Evolutionary conservation across 2,797 vertebrate genomes (phyloP).

Genomic region (Lacerta bilineata): DNA sequence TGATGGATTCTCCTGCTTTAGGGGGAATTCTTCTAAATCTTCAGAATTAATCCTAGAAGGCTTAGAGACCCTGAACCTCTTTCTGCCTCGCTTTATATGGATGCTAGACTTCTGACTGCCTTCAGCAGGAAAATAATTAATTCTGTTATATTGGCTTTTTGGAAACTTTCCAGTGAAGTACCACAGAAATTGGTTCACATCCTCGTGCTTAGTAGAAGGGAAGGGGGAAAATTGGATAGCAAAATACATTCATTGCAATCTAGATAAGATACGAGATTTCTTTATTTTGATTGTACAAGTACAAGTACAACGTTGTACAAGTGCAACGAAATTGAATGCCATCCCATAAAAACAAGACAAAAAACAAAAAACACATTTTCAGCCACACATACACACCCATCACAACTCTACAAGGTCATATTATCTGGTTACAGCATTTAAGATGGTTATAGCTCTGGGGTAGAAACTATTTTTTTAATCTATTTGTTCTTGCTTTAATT

Average conservation of each 20-base stretch:
- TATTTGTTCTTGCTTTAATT: too few species aligned
- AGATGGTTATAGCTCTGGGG: too few species aligned
- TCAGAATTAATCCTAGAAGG: constrained; percentile 41
- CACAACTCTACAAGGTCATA: too few species aligned
- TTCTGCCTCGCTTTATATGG: constrained; percentile 29
- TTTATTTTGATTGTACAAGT: too few species aligned
- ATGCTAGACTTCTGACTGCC: constrained; percentile 31
- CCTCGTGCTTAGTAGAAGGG: not conserved
- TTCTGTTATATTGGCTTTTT: not conserved
- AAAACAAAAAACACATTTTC: too few species aligned
- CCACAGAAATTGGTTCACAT: constrained; percentile 17
- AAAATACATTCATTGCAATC: constrained; percentile 10
- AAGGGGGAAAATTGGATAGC: not conserved
- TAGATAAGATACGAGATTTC: not conserved
- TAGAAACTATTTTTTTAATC: too few species aligned
- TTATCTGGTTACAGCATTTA: too few species aligned
- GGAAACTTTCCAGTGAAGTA: constrained; percentile 32
- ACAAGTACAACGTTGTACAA: too few species aligned
- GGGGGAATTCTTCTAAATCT: constrained; percentile 61
- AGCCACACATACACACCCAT: too few species aligned
- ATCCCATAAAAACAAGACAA: too few species aligned
- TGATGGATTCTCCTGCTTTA: constrained; percentile 67
- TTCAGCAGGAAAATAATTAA: constrained; percentile 16
- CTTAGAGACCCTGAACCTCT: constrained; percentile 16
- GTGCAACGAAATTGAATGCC: too few species aligned